phyloP scores from a whole-genome alignment of 2,113 vertebrate species.

The Sialia sialis region DNA sequence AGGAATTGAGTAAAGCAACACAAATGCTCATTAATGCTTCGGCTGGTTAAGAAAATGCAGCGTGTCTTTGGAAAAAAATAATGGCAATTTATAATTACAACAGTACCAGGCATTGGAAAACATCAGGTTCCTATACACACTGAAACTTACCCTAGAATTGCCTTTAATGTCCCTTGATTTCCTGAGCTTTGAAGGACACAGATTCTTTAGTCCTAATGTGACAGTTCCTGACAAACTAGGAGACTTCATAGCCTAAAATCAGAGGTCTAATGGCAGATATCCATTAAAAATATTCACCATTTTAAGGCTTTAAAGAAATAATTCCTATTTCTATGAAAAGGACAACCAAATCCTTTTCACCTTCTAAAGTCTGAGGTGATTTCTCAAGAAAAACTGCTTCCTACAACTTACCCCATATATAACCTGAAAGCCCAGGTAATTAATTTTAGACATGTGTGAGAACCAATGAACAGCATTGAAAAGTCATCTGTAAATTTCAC shows the following conservation, averaged over 20 bases:
- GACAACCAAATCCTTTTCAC: not conserved
- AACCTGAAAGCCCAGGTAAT: not conserved
- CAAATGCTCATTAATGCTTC: not conserved
- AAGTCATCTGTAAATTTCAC: not conserved
- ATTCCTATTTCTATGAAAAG: not conserved
- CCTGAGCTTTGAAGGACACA: not conserved
- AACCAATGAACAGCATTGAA: not conserved
- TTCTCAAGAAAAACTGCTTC: not conserved
- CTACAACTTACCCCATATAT: not conserved
- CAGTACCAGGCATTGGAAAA: not conserved
- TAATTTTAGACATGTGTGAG: not conserved
- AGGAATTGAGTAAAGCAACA: not conserved
- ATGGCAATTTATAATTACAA: conserved; percentile 11
- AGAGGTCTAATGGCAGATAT: not conserved
- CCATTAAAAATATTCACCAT: not conserved
- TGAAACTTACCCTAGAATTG: not conserved
- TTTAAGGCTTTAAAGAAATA: not conserved
- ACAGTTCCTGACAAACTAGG: not conserved
- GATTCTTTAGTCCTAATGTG: not conserved
- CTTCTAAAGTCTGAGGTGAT: not conserved
- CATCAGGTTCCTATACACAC: not conserved
- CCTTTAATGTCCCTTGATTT: not conserved
- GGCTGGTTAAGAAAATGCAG: not conserved
- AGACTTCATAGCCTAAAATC: not conserved
- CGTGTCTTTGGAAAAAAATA: not conserved